Base-by-base conservation (phyloP, 2,113 vertebrate genomes). In the Channa argus region DNA sequence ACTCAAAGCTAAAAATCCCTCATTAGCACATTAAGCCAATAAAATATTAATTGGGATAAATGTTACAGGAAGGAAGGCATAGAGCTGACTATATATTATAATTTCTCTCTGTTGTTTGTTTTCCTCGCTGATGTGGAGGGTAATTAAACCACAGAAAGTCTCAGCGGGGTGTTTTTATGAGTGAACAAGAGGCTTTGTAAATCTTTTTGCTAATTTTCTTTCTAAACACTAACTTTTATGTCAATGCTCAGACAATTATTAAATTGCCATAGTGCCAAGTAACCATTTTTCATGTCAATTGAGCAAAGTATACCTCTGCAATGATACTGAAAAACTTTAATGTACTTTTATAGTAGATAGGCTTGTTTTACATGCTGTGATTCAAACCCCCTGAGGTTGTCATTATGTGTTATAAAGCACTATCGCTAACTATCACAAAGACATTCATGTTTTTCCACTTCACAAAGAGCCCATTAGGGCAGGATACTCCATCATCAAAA, bases 11-110 rank as follows among this genome's bases (percentile, higher is more conserved):
- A 77, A 89, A 90, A 55, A 71, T 69, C 49, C 46, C 62, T 87
- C 61, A 84, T 92, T 86, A 88, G 69, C 84, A 84, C 88, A 86
- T 74, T 68, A 84, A 88, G 88, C 67, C 65, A 91, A 92, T 91
- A 83, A 90, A 93, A 92, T 82, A 92, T 90, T 83, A 5, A 91
- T 84, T 59, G 66, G 54, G 49, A 83, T 87, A 85, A 91, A 90
- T 88, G 84, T 69, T 74, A 85, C 63, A 81, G 53, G 74, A 86
- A 79, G 75, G 68, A 75, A 68, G 39, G 41, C 47, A 63, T 63
- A 69, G 56, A 71, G 51, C 38, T 47, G 38, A 74, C n/a, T 59
- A n/a, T 67, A 80, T 49, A 80, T 49, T 50, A 52, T 13, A 13
- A 49, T 70, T 79, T 59, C 6, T 55, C 36, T 50, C 15, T 3